phyloP scores from a whole-genome alignment of 2,797 vertebrate species.

The Sebastes oblongus region DNA sequence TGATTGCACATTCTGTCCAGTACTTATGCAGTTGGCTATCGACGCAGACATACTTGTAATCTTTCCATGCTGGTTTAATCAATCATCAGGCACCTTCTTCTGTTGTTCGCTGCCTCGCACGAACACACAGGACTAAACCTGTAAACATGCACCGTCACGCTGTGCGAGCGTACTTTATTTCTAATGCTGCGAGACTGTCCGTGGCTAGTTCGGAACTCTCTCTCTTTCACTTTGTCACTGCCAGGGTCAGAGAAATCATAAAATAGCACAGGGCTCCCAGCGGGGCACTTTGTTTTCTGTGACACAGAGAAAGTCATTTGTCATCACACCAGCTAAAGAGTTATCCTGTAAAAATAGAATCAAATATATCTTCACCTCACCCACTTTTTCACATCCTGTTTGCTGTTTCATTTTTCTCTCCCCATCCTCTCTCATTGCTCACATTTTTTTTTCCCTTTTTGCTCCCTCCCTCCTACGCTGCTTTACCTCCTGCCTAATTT shows the following conservation, averaged over 20 bases:
- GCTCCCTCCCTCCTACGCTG: not conserved
- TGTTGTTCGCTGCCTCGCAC: not conserved
- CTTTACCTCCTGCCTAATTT: constrained; percentile 46
- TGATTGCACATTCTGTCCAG: constrained; percentile 43
- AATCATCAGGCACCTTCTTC: constrained; percentile 2
- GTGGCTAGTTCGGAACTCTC: constrained; percentile 36
- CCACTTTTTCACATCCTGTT: constrained; percentile 29
- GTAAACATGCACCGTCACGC: constrained; percentile 13
- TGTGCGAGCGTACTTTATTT: not conserved
- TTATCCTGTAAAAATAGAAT: constrained; percentile 67
- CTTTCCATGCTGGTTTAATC: constrained; percentile 27
- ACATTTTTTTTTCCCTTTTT: not conserved
- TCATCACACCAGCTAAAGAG: constrained; percentile 64
- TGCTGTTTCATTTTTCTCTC: constrained; percentile 14
- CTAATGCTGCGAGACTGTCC: not conserved
- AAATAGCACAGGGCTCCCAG: constrained; percentile 60
- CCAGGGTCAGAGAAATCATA: constrained; percentile 61
- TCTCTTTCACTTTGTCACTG: constrained; percentile 69
- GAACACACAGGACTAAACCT: not conserved
- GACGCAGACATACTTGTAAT: constrained; percentile 24
- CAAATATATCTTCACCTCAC: constrained; percentile 60
- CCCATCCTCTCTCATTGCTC: not conserved
- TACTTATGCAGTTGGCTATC: constrained; percentile 28
- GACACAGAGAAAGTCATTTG: constrained; percentile 63
- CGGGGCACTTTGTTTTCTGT: constrained; percentile 65